Percentiles rank a stretch among this genome's conserved stretches.
These are phyloP conservation scores for Arenaria interpres DNA, from an alignment of 2,113 vertebrate genomes.

Conservation along the genomic window DNA sequence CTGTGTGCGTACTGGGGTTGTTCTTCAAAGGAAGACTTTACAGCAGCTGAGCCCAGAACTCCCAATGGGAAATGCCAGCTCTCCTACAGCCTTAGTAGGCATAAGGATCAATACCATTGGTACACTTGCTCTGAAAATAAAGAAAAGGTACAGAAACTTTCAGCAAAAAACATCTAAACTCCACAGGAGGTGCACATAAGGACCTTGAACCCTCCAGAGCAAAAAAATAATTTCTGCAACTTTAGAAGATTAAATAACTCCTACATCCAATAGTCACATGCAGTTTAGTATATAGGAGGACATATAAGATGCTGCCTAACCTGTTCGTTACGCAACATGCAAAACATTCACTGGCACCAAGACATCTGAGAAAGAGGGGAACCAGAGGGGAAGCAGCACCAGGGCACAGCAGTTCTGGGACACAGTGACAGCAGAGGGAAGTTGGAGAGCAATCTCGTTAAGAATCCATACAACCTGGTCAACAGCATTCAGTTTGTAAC, in stretches of 20 bases:
- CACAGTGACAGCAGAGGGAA: rapidly evolving
- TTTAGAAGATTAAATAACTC: not conserved
- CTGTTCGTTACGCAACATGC: not conserved
- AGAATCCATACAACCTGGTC: not conserved
- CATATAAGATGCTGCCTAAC: not conserved
- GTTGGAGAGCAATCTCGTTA: not conserved
- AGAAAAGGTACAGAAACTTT: not conserved
- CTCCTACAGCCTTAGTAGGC: not conserved
- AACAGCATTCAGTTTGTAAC: not conserved
- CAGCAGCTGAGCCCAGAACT: not conserved
- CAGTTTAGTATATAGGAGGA: not conserved
- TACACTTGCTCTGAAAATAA: not conserved
- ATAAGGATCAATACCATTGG: not conserved
- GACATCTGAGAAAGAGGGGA: not conserved
- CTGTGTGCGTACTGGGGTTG: not conserved
- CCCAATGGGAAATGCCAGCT: not conserved
- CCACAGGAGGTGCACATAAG: not conserved
- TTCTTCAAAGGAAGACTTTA: not conserved
- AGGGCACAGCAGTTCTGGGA: not conserved
- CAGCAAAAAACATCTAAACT: not conserved
- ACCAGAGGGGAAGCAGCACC: not conserved
- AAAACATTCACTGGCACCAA: not conserved
- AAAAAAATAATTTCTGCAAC: not conserved
- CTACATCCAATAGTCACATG: not conserved
- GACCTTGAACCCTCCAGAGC: not conserved